Percentiles rank a stretch among this genome's conserved stretches.
These are phyloP conservation scores for Psittacula derbiana DNA, from an alignment of 2,797 vertebrate genomes.

Conservation along the genomic window DNA sequence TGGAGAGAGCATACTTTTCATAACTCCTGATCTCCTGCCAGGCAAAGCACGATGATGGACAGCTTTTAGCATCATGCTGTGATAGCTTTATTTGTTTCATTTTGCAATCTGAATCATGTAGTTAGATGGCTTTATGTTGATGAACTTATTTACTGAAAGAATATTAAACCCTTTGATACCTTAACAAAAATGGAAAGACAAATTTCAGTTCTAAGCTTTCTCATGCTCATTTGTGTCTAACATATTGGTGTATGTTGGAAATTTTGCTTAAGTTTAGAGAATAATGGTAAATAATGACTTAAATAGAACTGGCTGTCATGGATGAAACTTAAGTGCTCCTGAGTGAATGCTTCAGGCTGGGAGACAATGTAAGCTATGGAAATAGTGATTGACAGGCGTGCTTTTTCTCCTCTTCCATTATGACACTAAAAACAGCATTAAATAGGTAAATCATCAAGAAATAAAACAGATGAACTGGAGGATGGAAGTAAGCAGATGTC, in stretches of 20 bases:
- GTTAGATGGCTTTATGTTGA: background rate
- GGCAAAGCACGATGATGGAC: background rate
- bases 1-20: background rate
- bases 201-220: background rate
- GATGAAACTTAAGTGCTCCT: background rate
- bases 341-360: background rate
- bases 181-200: background rate
- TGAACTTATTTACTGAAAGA: background rate
- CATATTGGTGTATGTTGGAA: background rate
- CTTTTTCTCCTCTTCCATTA: background rate
- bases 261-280: background rate
- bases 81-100: conserved; percentile 1
- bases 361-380: background rate
- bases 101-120: background rate
- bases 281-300: background rate
- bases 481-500: background rate
- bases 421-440: background rate
- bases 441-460: background rate
- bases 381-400: background rate
- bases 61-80: background rate
- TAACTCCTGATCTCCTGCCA: conserved; percentile 2
- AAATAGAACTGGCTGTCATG: background rate
- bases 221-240: background rate
- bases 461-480: background rate
- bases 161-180: background rate